Conservation (phyloP, 2,113 vertebrate species). For the Passer montanus region DNA sequence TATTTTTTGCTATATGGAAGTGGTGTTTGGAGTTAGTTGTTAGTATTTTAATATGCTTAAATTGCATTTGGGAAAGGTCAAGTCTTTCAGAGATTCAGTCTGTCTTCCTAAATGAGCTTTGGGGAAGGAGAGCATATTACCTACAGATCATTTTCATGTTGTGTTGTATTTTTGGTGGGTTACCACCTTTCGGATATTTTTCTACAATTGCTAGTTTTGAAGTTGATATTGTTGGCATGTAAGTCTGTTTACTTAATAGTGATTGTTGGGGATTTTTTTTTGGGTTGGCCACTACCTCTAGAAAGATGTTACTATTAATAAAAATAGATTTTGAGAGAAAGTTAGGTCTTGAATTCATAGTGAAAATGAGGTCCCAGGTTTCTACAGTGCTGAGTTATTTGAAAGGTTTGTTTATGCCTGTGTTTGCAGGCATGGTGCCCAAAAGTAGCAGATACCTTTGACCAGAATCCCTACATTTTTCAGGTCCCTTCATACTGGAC, state of each 20-base stretch:
- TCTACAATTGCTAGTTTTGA: not conserved
- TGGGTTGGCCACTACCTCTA: not conserved
- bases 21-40: not conserved
- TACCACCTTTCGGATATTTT: not conserved
- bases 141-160: not conserved
- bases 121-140: not conserved
- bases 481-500: not conserved
- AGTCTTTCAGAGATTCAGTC: not conserved
- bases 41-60: not conserved
- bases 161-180: not conserved
- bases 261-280: not conserved
- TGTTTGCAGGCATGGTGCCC: not conserved
- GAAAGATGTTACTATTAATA: not conserved
- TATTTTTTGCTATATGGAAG: not conserved
- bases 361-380: not conserved
- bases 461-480: not conserved
- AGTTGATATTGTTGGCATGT: accelerated
- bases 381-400: not conserved
- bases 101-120: not conserved
- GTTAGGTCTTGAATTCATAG: not conserved
- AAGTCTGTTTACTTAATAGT: not conserved
- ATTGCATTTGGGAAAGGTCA: not conserved
- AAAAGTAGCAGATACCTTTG: not conserved
- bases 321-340: not conserved
- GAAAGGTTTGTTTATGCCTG: not conserved